Conservation (phyloP, 1,140 invertebrate genomes). For the Lordiphosa collinella region DNA sequence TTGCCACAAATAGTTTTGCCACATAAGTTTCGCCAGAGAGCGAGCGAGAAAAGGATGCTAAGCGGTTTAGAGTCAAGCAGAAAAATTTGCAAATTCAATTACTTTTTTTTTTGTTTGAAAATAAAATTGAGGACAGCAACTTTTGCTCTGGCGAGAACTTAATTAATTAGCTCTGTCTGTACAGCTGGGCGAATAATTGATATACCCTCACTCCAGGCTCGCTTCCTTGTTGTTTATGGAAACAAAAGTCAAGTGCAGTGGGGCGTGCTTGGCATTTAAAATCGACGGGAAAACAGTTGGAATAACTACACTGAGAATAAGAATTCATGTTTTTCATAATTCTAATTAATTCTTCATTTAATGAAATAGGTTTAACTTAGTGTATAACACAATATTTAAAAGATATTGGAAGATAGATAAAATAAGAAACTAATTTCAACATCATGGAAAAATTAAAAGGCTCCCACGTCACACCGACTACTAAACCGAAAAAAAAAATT, state of each 20-base stretch:
- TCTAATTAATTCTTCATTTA: no score
- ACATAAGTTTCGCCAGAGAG: slow-evolving; percentile 17
- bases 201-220: slow-evolving; percentile 4
- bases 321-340: no score
- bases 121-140: slow-evolving; percentile 2
- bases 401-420: no score
- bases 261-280: slow-evolving; percentile 47
- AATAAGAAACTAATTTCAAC: no score
- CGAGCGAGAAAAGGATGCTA: not conserved
- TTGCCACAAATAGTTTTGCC: slow-evolving; percentile 55
- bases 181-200: slow-evolving; percentile 41
- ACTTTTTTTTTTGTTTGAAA: not conserved
- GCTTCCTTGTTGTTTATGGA: slow-evolving; percentile 35
- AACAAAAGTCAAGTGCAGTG: slow-evolving; percentile 63
- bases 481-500: no score
- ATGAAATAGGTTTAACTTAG: no score
- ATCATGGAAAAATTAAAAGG: no score
- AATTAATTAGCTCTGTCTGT: slow-evolving; percentile 46
- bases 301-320: slow-evolving; percentile 4
- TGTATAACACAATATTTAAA: no score
- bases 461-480: no score
- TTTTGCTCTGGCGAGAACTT: slow-evolving; percentile 28
- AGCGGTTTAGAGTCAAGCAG: slow-evolving; percentile 2
- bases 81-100: not conserved
- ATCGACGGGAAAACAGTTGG: slow-evolving; percentile 24